A percentile compares a stretch with the other conserved stretches of the same genome.
Evolutionary conservation across 2,888 invertebrate genomes (phyloP).

Genomic region (Drosophila kanekoi): DNA sequence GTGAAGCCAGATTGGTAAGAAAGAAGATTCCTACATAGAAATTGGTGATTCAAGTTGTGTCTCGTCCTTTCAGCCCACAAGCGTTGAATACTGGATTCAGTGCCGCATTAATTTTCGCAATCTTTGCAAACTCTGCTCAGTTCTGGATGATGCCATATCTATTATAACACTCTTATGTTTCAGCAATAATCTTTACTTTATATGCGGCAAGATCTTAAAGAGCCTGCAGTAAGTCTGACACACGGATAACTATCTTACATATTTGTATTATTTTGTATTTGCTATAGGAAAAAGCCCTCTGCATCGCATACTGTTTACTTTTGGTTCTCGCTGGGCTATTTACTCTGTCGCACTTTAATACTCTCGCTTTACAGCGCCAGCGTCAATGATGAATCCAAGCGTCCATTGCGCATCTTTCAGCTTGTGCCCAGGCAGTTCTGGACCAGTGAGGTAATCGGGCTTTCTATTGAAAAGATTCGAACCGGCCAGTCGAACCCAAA

Average conservation of each 20-base stretch:
- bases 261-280: neutral
- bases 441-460: slow-evolving; percentile 86
- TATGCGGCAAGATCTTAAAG: slow-evolving; percentile 87
- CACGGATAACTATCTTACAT: too few species aligned
- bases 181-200: slow-evolving; percentile 87
- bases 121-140: slow-evolving; percentile 85
- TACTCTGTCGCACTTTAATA: slow-evolving; percentile 86
- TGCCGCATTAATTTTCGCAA: slow-evolving; percentile 86
- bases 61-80: slow-evolving; percentile 68
- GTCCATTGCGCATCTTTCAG: slow-evolving; percentile 84
- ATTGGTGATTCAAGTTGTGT: neutral
- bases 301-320: slow-evolving; percentile 86
- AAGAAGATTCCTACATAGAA: too few species aligned
- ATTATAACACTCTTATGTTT: slow-evolving; percentile 86
- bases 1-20: slow-evolving; percentile 85
- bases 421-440: slow-evolving; percentile 85
- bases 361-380: slow-evolving; percentile 87
- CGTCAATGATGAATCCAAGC: slow-evolving; percentile 86
- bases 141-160: slow-evolving; percentile 86
- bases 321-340: slow-evolving; percentile 86
- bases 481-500: too few species aligned
- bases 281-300: slow-evolving; percentile 82
- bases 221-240: slow-evolving; percentile 85
- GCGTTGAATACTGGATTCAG: slow-evolving; percentile 85
- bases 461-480: too few species aligned